Evolutionary conservation across 2,888 invertebrate genomes (phyloP).

Genomic region (Stegana nigrithorax): DNA sequence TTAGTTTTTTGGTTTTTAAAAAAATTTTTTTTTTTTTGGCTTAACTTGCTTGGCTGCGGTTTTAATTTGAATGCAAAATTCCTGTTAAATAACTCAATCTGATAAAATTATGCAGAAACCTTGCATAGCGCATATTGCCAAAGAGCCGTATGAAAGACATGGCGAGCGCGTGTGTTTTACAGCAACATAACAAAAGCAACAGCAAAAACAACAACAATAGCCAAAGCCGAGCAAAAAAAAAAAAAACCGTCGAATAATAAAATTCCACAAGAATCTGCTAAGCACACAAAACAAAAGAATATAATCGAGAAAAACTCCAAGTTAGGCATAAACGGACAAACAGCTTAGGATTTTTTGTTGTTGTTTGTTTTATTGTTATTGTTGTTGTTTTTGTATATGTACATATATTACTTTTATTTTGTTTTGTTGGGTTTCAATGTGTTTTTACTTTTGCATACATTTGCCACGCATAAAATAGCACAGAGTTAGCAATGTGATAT

Average conservation of each 20-base stretch:
- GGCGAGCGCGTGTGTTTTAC: too few species aligned
- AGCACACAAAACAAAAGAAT: too few species aligned
- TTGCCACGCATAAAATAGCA: too few species aligned
- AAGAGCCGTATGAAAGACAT: background rate
- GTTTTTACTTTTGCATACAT: background rate
- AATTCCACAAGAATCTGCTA: background rate
- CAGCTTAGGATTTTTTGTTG: background rate
- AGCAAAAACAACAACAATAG: background rate
- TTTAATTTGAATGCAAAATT: slow-evolving; percentile 52
- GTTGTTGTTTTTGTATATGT: background rate
- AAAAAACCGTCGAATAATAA: background rate
- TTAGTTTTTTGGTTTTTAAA: background rate
- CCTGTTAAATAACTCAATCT: slow-evolving; percentile 31
- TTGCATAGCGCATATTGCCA: too few species aligned
- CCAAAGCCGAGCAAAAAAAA: background rate
- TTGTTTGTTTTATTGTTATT: background rate
- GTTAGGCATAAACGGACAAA: too few species aligned
- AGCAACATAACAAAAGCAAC: background rate
- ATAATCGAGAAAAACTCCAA: background rate
- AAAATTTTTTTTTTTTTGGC: slow-evolving; percentile 2
- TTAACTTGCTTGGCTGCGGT: slow-evolving; percentile 29
- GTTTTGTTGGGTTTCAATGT: background rate
- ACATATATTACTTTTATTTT: background rate
- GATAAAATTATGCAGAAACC: slow-evolving; percentile 3
- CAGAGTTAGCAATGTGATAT: too few species aligned